Conservation (phyloP, 2,113 vertebrate species). For the Opisthocomus hoazin region DNA sequence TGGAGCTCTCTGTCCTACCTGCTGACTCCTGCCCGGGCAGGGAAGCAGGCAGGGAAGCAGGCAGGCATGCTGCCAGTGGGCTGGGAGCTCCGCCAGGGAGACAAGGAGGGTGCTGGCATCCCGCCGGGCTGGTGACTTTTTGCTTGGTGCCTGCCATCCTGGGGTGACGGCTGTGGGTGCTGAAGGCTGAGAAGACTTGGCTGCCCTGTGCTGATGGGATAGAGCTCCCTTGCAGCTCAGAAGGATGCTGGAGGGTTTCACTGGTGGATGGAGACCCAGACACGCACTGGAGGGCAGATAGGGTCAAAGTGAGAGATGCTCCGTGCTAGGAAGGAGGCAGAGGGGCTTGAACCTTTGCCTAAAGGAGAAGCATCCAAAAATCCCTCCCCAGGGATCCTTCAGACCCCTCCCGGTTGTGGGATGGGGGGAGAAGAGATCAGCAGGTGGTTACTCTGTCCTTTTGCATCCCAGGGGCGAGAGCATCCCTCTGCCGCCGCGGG, state of each 20-base stretch:
- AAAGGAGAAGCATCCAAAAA: neutral
- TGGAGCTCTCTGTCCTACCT: neutral
- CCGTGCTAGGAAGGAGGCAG: neutral
- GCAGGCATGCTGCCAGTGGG: accelerated
- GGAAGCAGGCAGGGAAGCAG: neutral
- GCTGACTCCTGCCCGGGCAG: neutral
- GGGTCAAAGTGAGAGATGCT: neutral
- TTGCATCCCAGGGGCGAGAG: neutral
- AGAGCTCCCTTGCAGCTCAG: neutral
- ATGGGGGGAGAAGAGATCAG: neutral
- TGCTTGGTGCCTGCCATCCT: neutral
- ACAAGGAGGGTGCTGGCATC: neutral
- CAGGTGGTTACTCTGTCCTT: neutral
- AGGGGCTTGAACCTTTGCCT: neutral
- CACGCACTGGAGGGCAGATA: accelerated
- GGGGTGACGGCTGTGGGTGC: neutral
- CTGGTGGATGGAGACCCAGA: neutral
- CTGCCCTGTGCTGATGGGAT: accelerated
- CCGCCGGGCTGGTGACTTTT: neutral
- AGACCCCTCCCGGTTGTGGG: neutral
- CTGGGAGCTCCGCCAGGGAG: neutral
- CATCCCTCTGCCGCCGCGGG: neutral
- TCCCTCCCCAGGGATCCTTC: neutral
- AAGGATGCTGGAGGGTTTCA: neutral
- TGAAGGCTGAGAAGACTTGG: neutral